A percentile compares a stretch with the other conserved stretches of the same genome.
phyloP scores from a whole-genome alignment of 2,113 vertebrate species.

The Peromyscus maniculatus region DNA sequence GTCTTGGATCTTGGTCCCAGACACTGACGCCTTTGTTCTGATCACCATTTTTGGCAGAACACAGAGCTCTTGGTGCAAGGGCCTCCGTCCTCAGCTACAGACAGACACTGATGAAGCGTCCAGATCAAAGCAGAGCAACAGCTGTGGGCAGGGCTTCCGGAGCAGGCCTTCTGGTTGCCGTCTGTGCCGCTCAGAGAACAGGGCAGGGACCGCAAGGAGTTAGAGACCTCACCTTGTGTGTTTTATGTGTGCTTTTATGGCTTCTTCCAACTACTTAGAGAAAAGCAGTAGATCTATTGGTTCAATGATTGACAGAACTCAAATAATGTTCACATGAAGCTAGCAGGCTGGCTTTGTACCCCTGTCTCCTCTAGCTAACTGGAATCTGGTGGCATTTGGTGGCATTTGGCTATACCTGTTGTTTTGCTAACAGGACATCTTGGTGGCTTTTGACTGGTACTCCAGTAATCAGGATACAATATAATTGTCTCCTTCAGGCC shows the following conservation, averaged over 20 bases:
- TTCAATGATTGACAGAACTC: slow-evolving; percentile 44
- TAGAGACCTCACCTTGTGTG: neutral
- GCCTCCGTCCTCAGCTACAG: neutral
- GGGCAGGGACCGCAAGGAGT: neutral
- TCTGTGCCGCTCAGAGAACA: neutral
- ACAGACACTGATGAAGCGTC: neutral
- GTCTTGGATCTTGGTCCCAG: neutral
- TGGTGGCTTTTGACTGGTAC: neutral
- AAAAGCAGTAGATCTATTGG: slow-evolving; percentile 65
- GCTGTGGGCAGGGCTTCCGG: neutral
- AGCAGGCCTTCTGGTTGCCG: neutral
- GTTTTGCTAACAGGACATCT: neutral
- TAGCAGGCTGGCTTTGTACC: neutral
- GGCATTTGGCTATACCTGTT: slow-evolving; percentile 25
- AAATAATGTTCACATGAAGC: slow-evolving; percentile 36
- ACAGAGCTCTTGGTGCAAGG: neutral
- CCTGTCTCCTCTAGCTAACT: neutral
- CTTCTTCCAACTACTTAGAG: slow-evolving; percentile 20
- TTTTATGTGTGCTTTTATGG: slow-evolving; percentile 58
- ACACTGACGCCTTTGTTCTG: neutral
- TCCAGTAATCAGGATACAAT: neutral
- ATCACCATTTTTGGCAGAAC: neutral
- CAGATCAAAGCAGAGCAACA: neutral
- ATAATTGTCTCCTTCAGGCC: neutral
- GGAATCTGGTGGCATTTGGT: slow-evolving; percentile 13